phyloP scores from a whole-genome alignment of 2,888 invertebrate species.

The Parnassius apollo region DNA sequence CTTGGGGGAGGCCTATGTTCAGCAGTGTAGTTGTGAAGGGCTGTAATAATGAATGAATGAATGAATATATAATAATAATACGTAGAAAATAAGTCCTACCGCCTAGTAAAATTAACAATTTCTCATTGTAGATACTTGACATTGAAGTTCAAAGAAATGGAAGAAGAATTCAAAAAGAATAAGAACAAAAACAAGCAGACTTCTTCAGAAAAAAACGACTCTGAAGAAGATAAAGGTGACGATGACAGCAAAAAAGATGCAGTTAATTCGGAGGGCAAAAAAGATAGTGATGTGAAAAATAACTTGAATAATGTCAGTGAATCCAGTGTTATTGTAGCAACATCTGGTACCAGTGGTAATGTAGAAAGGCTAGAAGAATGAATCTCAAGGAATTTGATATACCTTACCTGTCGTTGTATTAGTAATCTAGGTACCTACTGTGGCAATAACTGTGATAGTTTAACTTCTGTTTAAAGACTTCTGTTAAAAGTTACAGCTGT shows the following conservation, averaged over 20 bases:
- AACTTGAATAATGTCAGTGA: conserved; percentile 48
- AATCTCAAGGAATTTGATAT: background rate
- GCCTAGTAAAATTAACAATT: background rate
- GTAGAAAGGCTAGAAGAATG: conserved; percentile 61
- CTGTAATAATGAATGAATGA: too few species aligned
- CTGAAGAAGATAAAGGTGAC: conserved; percentile 43
- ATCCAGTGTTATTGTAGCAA: conserved; percentile 61
- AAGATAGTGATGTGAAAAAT: conserved; percentile 31
- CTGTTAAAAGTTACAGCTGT: too few species aligned
- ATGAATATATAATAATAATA: too few species aligned
- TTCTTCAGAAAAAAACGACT: conserved; percentile 41
- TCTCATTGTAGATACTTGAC: conserved; percentile 85
- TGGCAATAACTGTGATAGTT: conserved; percentile 56
- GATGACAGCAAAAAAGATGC: conserved; percentile 17
- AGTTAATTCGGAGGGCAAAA: conserved; percentile 27
- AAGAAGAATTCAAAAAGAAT: conserved; percentile 88
- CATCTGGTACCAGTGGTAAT: conserved; percentile 66
- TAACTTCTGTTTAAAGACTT: conserved; percentile 11
- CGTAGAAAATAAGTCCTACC: too few species aligned
- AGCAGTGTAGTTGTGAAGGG: too few species aligned
- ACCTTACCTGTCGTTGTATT: background rate
- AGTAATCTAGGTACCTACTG: conserved; percentile 13
- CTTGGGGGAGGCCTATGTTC: too few species aligned
- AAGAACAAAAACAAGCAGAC: conserved; percentile 67
- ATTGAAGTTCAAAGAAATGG: conserved; percentile 92